Evolutionary conservation across 2,797 vertebrate genomes (phyloP).

Genomic region (Prionace glauca): DNA sequence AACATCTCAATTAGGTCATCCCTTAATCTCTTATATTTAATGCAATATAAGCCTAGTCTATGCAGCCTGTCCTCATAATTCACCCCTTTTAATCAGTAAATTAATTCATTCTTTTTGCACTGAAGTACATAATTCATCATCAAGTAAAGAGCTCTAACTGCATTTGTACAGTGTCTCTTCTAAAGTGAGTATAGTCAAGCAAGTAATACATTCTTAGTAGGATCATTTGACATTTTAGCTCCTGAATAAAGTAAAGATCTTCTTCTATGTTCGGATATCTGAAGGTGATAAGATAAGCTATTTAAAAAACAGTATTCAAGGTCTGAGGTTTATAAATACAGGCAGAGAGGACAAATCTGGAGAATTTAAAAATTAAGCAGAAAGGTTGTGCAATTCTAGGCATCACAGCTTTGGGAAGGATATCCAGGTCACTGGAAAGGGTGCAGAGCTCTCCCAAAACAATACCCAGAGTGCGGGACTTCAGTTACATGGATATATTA

Average conservation of each 20-base stretch:
- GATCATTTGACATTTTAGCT: neutral
- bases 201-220: neutral
- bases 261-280: neutral
- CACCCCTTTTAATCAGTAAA: neutral
- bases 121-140: neutral
- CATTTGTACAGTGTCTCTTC: neutral
- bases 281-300: neutral
- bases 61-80: neutral
- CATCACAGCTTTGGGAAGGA: neutral
- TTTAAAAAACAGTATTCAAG: neutral
- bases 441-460: neutral
- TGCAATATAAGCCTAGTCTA: neutral
- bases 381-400: neutral
- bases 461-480: neutral
- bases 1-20: neutral
- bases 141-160: neutral
- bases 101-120: neutral
- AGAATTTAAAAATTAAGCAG: neutral
- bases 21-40: neutral
- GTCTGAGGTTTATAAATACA: neutral
- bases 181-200: neutral
- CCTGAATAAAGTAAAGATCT: neutral
- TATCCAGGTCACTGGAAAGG: neutral
- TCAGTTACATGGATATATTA: neutral
- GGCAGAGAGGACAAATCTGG: neutral